Evolutionary conservation across 2,113 vertebrate genomes (phyloP).

Genomic region (Corythornis madagascariensis): DNA sequence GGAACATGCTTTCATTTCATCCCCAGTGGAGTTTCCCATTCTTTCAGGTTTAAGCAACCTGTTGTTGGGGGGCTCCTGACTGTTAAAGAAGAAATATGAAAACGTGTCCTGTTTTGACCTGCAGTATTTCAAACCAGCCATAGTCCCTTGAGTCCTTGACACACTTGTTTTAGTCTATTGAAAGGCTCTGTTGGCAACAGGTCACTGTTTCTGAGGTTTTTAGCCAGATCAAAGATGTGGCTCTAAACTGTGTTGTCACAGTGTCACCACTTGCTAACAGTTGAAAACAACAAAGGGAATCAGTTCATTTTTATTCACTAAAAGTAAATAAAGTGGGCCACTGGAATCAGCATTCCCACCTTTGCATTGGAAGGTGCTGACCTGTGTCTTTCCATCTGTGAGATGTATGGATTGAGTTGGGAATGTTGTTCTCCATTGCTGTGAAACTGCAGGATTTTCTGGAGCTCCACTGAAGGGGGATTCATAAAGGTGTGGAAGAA

Average conservation of each 20-base stretch:
- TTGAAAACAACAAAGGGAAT: background rate
- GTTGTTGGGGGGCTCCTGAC: background rate
- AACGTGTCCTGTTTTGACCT: background rate
- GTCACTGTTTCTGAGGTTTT: background rate
- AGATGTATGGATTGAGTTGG: background rate
- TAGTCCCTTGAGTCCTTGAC: background rate
- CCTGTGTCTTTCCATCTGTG: background rate
- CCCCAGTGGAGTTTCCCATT: background rate
- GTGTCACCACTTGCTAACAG: background rate
- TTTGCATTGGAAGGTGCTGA: background rate
- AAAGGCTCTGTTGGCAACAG: background rate
- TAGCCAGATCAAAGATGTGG: background rate
- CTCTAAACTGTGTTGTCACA: background rate
- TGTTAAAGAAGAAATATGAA: background rate
- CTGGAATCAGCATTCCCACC: background rate
- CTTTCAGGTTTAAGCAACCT: background rate
- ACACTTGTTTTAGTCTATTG: background rate
- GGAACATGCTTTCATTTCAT: background rate
- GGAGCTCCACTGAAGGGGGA: background rate
- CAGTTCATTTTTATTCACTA: background rate
- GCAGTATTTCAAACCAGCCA: background rate
- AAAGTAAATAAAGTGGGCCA: background rate
- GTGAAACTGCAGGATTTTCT: background rate
- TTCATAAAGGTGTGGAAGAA: background rate
- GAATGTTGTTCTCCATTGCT: background rate